A percentile compares a stretch with the other conserved stretches of the same genome.
Conservation (phyloP, 2,113 vertebrate genomes). For the Ranitomeya variabilis region DNA sequence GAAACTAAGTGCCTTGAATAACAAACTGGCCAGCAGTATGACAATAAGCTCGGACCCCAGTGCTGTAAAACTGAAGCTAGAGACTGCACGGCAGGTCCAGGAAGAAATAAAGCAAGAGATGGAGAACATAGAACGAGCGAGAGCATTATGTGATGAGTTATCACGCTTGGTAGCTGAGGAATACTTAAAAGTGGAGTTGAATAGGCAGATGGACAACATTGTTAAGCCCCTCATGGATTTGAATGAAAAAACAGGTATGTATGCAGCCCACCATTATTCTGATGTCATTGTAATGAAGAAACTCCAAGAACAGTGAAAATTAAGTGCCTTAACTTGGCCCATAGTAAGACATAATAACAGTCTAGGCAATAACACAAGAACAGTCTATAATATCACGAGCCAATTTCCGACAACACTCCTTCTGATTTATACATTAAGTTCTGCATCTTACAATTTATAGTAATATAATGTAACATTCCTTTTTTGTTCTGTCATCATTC, state of each 20-base stretch:
- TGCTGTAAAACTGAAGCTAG: constrained; percentile 86
- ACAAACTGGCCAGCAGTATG: constrained; percentile 77
- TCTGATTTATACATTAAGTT: background rate
- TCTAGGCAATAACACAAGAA: background rate
- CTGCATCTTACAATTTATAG: background rate
- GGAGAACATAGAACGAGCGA: constrained; percentile 80
- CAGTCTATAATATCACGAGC: background rate
- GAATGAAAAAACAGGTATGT: constrained; percentile 92
- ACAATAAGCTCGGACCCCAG: constrained; percentile 81
- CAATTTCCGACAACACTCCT: background rate
- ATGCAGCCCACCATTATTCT: constrained; percentile 42
- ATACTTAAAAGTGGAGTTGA: constrained; percentile 90
- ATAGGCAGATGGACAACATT: constrained; percentile 85
- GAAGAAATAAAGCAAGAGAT: constrained; percentile 82
- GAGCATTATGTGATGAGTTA: constrained; percentile 82
- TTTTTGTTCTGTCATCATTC: constrained; percentile 4
- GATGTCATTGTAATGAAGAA: background rate
- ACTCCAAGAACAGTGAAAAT: background rate
- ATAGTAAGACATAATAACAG: background rate
- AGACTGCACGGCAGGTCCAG: constrained; percentile 79
- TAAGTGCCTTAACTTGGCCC: background rate
- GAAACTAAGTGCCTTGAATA: constrained; percentile 77
- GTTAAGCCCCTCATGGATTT: constrained; percentile 87
- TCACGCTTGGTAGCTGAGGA: constrained; percentile 86
- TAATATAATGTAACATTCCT: constrained; percentile 5